Evolutionary conservation across 2,888 invertebrate species (phyloP).

Genomic region (Anorthoa munda): DNA sequence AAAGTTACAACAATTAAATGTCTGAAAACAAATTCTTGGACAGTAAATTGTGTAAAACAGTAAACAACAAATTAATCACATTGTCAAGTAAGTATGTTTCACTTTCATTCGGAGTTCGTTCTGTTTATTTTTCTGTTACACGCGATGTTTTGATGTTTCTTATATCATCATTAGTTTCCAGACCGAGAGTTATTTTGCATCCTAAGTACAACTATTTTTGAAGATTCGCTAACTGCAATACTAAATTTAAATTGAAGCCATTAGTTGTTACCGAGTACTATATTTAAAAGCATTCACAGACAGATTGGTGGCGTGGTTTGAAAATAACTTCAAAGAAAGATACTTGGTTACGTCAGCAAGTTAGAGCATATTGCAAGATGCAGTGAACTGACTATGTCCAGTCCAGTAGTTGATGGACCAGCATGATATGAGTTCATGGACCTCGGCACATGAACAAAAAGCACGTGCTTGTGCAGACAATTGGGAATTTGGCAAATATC

Average conservation of each 20-base stretch:
- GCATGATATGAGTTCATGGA: slow-evolving; percentile 29
- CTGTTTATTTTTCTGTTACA: slow-evolving; percentile 49
- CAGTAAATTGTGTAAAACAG: slow-evolving; percentile 41
- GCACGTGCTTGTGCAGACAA: slow-evolving; percentile 16
- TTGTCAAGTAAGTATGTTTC: slow-evolving; percentile 59
- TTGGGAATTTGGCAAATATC: slow-evolving; percentile 34
- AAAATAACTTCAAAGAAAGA: slow-evolving; percentile 35
- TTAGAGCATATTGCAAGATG: slow-evolving; percentile 26
- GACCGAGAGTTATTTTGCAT: slow-evolving; percentile 28
- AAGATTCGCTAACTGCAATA: slow-evolving; percentile 28
- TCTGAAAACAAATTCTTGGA: slow-evolving; percentile 24
- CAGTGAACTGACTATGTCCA: background rate
- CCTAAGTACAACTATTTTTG: slow-evolving; percentile 37
- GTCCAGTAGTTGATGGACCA: slow-evolving; percentile 8
- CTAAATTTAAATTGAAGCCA: slow-evolving; percentile 27
- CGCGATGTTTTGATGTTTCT: slow-evolving; percentile 30
- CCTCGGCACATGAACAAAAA: background rate
- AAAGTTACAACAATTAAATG: slow-evolving; percentile 31
- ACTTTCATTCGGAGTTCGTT: slow-evolving; percentile 37
- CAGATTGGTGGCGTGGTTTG: slow-evolving; percentile 32
- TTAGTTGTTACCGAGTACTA: slow-evolving; percentile 25
- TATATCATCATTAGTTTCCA: slow-evolving; percentile 28
- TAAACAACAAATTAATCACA: slow-evolving; percentile 49
- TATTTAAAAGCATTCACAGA: slow-evolving; percentile 50
- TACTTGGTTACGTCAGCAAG: slow-evolving; percentile 20